Evolutionary conservation across 2,113 vertebrate genomes (phyloP), one percentile per base, ranked within the genome.

Genomic region (Erpornis zantholeuca): DNA sequence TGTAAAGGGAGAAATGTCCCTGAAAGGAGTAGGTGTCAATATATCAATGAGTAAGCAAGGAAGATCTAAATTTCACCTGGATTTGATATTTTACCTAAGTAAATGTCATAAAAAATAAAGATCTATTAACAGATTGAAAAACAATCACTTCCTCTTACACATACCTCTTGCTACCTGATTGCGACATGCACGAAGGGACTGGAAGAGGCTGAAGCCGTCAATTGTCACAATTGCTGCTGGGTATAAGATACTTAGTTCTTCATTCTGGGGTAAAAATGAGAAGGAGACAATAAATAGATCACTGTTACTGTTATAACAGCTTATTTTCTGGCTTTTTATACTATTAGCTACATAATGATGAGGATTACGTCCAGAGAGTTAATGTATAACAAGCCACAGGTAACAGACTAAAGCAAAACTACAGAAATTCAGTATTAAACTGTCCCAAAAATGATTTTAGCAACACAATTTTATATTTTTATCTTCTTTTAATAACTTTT

Each of bases 81-180:
- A 76, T 25, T 49, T 78, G 31, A 27, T 66, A 89, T 44, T 53
- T 80, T 59, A 68, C n/a, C 2, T 7, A 59, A 64, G n/a, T 42
- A 84, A 45, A 50, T 36, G 44, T 44, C 15, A 57, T 12, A 31
- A 45, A 78, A 61, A 6, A 5, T 29, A 70, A 56, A 75, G 29
- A 40, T n/a, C 29, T 70, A 59, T 7, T 28, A 73, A 68, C 7
- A 54, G 35, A 70, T 17, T 19, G 24, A 70, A 75, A 88, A 93
- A 57, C 2, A 75, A 82, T 33, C 21, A 42, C 56, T 13, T 68
- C 60, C 69, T 83, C 54, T 54, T 27, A 40, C 28, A 90, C 89
- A 1, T 98, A 99, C 99, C 99, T 99, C 99, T 98, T 31, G 99
- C 99, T 70, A 99, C 99, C 97, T 99, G 99, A 98, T 99, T 99